Evolutionary conservation across 2,797 vertebrate genomes (phyloP).

Genomic region (Phyllotis vaccarum): DNA sequence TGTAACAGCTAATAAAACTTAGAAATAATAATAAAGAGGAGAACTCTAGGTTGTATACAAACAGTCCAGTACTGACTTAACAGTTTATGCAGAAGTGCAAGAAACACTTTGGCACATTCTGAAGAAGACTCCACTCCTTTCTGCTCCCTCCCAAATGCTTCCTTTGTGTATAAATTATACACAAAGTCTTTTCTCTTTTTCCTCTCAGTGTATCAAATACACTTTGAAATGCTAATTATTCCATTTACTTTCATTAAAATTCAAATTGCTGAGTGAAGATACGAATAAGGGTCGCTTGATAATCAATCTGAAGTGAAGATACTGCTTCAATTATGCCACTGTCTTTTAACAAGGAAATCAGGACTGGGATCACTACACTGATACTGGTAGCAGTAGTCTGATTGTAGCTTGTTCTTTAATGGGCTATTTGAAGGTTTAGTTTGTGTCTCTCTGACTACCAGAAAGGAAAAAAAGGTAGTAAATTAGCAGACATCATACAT

Average conservation of each 20-base stretch:
- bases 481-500: constrained; percentile 89
- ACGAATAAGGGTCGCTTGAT: constrained; percentile 89
- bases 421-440: constrained; percentile 85
- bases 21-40: constrained; percentile 77
- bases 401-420: constrained; percentile 88
- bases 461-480: constrained; percentile 86
- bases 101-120: constrained; percentile 84
- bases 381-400: constrained; percentile 78
- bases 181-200: constrained; percentile 86
- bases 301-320: constrained; percentile 92
- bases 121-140: constrained; percentile 84
- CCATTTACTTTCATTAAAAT: constrained; percentile 93
- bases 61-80: constrained; percentile 82
- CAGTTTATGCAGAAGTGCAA: constrained; percentile 84
- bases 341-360: constrained; percentile 89
- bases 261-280: constrained; percentile 92
- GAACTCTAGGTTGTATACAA: constrained; percentile 84
- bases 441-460: constrained; percentile 87
- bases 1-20: constrained; percentile 53
- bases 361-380: constrained; percentile 84
- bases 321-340: constrained; percentile 89
- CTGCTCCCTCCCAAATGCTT: constrained; percentile 83
- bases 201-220: constrained; percentile 88
- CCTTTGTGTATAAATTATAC: constrained; percentile 88
- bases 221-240: constrained; percentile 94